phyloP scores from a whole-genome alignment of 1,140 invertebrate species.

The Aradophagus sp. region DNA sequence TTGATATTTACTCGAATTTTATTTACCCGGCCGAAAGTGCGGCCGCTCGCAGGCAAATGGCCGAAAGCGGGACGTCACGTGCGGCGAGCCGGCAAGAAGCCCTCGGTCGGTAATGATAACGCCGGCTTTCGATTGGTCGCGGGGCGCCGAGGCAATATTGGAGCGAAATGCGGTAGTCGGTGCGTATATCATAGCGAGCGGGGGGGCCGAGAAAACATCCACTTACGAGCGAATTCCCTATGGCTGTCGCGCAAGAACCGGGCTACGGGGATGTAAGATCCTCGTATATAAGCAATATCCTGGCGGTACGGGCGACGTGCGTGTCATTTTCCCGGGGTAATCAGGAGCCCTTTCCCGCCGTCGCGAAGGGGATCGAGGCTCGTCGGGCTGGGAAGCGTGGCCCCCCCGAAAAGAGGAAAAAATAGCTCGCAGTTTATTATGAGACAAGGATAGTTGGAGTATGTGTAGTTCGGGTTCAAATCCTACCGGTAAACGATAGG shows the following conservation, averaged over 20 bases:
- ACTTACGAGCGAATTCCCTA: slow-evolving; percentile 51
- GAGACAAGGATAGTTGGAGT: slow-evolving; percentile 27
- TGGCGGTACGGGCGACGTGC: slow-evolving; percentile 35
- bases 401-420: slow-evolving; percentile 12
- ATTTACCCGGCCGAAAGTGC: no score
- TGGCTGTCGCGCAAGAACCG: slow-evolving; percentile 46
- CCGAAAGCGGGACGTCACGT: no score
- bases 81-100: slow-evolving; percentile 3
- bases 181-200: slow-evolving; percentile 43
- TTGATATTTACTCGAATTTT: no score
- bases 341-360: slow-evolving; percentile 51
- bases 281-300: slow-evolving; percentile 58
- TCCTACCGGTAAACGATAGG: no score
- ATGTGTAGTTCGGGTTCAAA: no score
- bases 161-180: slow-evolving; percentile 31
- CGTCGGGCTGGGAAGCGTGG: slow-evolving; percentile 15
- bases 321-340: slow-evolving; percentile 56
- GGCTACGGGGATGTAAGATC: slow-evolving; percentile 45
- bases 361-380: slow-evolving; percentile 37
- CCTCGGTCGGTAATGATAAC: slow-evolving; percentile 28
- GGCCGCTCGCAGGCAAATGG: no score
- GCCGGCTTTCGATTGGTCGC: slow-evolving; percentile 39
- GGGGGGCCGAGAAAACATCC: slow-evolving; percentile 43
- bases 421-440: slow-evolving; percentile 53
- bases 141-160: slow-evolving; percentile 13